Base-by-base conservation (phyloP, 2,888 invertebrate genomes). In the Lasioglossum pauxillum region DNA sequence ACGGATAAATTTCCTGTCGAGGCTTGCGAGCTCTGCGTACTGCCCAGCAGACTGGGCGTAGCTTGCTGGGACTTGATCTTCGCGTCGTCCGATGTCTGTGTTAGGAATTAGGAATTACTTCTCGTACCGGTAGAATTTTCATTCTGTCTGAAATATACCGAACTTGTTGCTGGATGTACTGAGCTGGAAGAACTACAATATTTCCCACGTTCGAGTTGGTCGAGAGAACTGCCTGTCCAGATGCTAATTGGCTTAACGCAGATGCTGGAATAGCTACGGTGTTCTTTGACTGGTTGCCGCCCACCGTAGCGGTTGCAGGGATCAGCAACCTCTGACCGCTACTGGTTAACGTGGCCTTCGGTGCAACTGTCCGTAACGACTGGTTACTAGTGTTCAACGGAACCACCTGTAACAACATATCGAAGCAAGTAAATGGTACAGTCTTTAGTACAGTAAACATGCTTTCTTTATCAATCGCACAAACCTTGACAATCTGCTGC, bases 141-240 rank as follows among this genome's bases (percentile, higher is more conserved):
- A 44, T 72, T 27, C 31, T 53, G 19, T 35, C 8, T 19, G 5
- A 71, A 73, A 46, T 35, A 46, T 78, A 87, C 73, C 67, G 38
- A 78, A 91, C 91, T 93, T 94, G 92, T 90, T 96, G 96, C 86
- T 96, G 96, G 80, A 96, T 95, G 93, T 96, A 96, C 85, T 96
- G 96, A 8, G 96, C 96, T 44, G 97, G 96, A 16, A 97, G 95
- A 91, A 97, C 96, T 31, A 97, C 96, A 93, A 96, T 96, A 89
- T 96, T 96, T 3, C 96, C 94, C n/a, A 95, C 93, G 82, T 94
- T 95, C 1, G 95, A 91, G 89, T 92, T 93, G 4, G 95, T 93
- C 5, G 95, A 95, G 53, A 95, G 85, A 41, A 95, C 94, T 16
- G 95, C 95, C 85, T 95, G 95, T 57, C 95, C 95, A 35, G 95